phyloP scores from a whole-genome alignment of 1,140 invertebrate species.

The Charaxes varanes region DNA sequence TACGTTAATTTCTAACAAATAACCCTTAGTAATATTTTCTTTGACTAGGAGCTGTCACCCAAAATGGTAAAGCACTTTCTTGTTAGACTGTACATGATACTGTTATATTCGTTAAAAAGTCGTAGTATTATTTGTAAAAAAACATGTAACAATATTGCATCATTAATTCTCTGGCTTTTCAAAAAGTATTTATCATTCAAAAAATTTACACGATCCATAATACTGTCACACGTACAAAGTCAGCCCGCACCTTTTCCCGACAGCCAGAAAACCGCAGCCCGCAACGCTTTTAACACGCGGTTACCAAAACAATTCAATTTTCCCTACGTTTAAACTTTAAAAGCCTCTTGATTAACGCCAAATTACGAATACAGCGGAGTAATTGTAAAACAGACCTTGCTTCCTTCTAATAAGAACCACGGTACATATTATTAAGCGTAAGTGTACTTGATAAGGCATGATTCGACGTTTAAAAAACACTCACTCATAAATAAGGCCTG shows the following conservation, averaged over 20 bases:
- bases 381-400: slow-evolving; percentile 12
- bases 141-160: background rate
- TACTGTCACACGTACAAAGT: slow-evolving; percentile 22
- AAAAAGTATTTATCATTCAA: background rate
- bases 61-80: too few species aligned
- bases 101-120: too few species aligned
- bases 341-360: slow-evolving; percentile 32
- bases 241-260: slow-evolving; percentile 27
- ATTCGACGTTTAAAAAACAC: slow-evolving; percentile 20
- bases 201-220: slow-evolving; percentile 8
- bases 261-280: slow-evolving; percentile 36
- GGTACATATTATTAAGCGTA: background rate
- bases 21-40: too few species aligned
- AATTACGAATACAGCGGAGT: slow-evolving; percentile 1
- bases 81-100: too few species aligned
- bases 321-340: slow-evolving; percentile 42
- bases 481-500: slow-evolving; percentile 30
- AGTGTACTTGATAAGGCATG: slow-evolving; percentile 3
- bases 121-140: too few species aligned
- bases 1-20: too few species aligned
- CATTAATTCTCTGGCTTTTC: too few species aligned
- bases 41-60: too few species aligned
- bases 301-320: slow-evolving; percentile 49
- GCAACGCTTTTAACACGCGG: slow-evolving; percentile 39
- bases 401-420: slow-evolving; percentile 1